Conservation (phyloP, 2,888 invertebrate genomes). For the Ptycholaimellus sp. region DNA sequence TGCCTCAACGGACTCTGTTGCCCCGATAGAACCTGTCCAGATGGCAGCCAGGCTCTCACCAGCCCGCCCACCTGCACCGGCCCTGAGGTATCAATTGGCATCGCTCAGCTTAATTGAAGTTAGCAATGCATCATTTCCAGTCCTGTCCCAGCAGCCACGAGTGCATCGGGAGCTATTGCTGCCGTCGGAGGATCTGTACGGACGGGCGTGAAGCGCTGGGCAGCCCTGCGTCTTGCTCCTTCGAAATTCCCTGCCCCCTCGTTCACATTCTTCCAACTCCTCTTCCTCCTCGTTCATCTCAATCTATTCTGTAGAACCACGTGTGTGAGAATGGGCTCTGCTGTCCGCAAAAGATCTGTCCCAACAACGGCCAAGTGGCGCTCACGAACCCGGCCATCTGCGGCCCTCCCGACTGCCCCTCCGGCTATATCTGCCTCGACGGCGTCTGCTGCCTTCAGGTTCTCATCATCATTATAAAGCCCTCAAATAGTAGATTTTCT, state of each 20-base stretch:
- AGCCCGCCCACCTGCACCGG: conserved; percentile 7
- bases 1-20: too few relatives aligned
- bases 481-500: too few relatives aligned
- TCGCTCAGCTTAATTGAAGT: not conserved
- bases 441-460: conserved; percentile 7
- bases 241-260: conserved; percentile 1
- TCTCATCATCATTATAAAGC: not conserved
- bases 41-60: not conserved
- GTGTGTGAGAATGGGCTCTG: too few relatives aligned
- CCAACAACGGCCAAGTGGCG: conserved; percentile 5
- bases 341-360: too few relatives aligned
- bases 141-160: too few relatives aligned
- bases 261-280: conserved; percentile 14
- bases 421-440: conserved; percentile 6
- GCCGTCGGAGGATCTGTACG: not conserved
- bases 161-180: too few relatives aligned
- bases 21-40: not conserved
- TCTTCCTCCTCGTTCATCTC: conserved; percentile 8
- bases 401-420: conserved; percentile 6
- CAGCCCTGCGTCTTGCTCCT: not conserved
- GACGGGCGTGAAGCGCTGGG: not conserved
- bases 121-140: conserved; percentile 3
- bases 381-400: conserved; percentile 5
- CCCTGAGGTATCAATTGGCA: conserved; percentile 8
- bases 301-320: too few relatives aligned